phyloP scores from a whole-genome alignment of 92 coral and sea anemone species.

The Paramuricea clavata region DNA sequence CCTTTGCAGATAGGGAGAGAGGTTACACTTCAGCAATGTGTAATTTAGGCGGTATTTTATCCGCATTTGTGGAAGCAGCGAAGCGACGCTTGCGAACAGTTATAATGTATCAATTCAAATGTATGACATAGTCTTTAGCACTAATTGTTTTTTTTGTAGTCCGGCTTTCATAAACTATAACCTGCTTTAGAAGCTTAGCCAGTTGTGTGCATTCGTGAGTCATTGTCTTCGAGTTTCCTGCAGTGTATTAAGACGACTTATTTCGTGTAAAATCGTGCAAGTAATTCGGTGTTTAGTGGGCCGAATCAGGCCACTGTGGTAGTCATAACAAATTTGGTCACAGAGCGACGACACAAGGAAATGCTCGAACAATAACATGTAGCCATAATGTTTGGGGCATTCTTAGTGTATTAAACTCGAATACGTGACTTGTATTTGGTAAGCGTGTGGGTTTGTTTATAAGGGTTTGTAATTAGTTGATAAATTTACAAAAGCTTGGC shows the following conservation, averaged over 20 bases:
- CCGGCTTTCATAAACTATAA: neutral
- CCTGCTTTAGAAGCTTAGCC: neutral
- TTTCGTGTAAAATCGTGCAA: neutral
- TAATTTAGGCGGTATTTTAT: neutral
- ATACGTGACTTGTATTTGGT: neutral
- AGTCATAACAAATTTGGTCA: slow-evolving; percentile 22
- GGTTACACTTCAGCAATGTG: neutral
- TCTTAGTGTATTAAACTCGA: neutral
- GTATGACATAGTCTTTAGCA: slow-evolving; percentile 18
- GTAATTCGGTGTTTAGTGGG: neutral
- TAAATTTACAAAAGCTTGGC: slow-evolving; percentile 6
- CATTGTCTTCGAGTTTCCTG: neutral
- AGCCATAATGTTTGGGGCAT: neutral
- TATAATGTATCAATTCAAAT: slow-evolving; percentile 39
- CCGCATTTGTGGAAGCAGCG: slow-evolving; percentile 29
- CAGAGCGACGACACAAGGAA: neutral
- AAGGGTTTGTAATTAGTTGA: neutral
- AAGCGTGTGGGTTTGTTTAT: neutral
- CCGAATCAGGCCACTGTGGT: slow-evolving; percentile 13
- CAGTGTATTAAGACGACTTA: neutral
- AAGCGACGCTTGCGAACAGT: slow-evolving; percentile 13
- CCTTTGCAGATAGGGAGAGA: neutral
- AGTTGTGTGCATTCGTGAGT: neutral
- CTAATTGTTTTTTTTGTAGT: slow-evolving; percentile 16
- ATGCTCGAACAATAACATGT: neutral